Base-by-base conservation (phyloP, 2,113 vertebrate genomes). In the Mormyrus iriodes region DNA sequence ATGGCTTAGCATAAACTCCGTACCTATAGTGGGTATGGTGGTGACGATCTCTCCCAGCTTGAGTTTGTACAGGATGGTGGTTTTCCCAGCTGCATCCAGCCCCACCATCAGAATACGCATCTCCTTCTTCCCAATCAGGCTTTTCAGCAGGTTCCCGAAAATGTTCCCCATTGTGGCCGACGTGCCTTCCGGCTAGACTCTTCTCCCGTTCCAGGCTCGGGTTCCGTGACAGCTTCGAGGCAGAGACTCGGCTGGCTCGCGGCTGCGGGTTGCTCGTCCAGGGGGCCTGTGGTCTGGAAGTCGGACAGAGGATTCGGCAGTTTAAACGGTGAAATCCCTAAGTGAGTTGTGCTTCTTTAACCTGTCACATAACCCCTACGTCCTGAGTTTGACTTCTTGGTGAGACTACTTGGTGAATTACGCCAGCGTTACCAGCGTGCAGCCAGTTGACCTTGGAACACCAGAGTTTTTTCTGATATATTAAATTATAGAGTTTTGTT, bases 101-200 rank as follows among this genome's bases (percentile, higher is more conserved):
- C 89, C 89, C 53, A 90, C 89, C 89, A 90, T 90, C 53, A 88
- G 76, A 83, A 90, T 90, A n/a, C 87, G n/a, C 69, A 90, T 82
- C 76, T 65, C 76, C 46, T 90, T 90, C 87, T 88, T 90, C 76
- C 87, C 87, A 35, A 90, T 84, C 19, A 88, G 82, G 17, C 73
- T 98, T 94, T 98, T 98, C 88, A 99, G 94, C 91, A 98, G 96
- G 94, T 97, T 99, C 92, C 97, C 97, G 88, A 98, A 97, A 94
- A 98, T 96, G 93, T 97, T 97, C 91, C 97, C 97, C 97, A 98
- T 98, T 96, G 94, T 95, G 94, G 90, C 91, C 44, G 88, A 85
- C 84, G 46, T 69, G 49, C 83, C 49, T 35, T 88, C 88, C 51
- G 21, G 49, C 76, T 13, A 76, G 51, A 76, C 27, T 79, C 86